A percentile compares a stretch with the other conserved stretches of the same genome.
These are phyloP conservation scores for Dynastes maya DNA, from an alignment of 2,888 invertebrate genomes.

Conservation along the genomic window DNA sequence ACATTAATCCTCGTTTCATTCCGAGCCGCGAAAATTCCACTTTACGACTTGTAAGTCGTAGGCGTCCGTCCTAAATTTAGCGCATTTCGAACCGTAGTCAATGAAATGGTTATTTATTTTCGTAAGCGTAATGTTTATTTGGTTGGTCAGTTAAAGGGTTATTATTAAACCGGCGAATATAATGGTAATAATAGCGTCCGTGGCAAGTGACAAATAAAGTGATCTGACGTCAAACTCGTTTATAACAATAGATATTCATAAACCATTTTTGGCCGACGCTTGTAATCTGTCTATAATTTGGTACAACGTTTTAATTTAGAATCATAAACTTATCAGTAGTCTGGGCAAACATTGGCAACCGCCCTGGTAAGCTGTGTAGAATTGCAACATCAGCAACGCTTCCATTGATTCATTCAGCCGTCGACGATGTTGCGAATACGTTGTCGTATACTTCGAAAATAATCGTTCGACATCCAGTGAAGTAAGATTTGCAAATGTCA, in stretches of 20 bases:
- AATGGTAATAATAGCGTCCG: constrained; percentile 8
- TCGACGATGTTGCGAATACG: no score
- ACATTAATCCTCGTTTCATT: not conserved
- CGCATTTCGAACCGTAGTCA: constrained; percentile 31
- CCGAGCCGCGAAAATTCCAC: not conserved
- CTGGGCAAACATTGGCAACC: no score
- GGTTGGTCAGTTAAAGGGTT: constrained; percentile 7
- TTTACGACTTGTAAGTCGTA: not conserved
- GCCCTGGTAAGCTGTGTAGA: no score
- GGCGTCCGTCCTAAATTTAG: constrained; percentile 26
- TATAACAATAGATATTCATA: constrained; percentile 4
- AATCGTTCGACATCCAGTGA: no score
- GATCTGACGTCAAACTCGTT: constrained; percentile 2
- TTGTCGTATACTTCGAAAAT: no score
- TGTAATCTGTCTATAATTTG: not conserved
- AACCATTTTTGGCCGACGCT: not conserved
- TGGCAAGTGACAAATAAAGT: constrained; percentile 21
- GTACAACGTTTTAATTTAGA: not conserved
- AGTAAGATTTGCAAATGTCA: no score
- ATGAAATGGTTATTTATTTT: constrained; percentile 37
- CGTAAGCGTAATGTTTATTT: constrained; percentile 18
- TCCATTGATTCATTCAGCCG: no score
- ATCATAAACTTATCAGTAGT: not conserved
- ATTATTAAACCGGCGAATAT: constrained; percentile 13
- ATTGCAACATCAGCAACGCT: no score